These are phyloP conservation scores for Hetaerina americana DNA, from an alignment of 1,140 invertebrate genomes.

Conservation along the genomic window DNA sequence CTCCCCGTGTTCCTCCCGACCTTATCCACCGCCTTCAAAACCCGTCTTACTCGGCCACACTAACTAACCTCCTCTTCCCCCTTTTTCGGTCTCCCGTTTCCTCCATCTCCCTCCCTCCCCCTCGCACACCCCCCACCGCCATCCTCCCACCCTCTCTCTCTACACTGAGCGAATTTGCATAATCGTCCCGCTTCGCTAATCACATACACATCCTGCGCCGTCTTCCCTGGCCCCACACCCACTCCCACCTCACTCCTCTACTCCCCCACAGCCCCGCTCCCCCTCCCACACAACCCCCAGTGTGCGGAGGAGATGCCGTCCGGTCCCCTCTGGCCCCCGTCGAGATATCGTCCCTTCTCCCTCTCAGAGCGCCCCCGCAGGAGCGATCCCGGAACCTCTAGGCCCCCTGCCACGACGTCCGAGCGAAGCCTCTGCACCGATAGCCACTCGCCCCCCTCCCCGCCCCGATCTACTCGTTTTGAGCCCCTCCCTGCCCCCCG, in stretches of 20 bases:
- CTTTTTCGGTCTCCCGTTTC: background rate
- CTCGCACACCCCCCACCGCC: slow-evolving; percentile 1
- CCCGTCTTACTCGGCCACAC: too few species aligned
- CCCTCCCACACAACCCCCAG: background rate
- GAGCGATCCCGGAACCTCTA: background rate
- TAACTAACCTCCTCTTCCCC: too few species aligned
- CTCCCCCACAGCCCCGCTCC: background rate
- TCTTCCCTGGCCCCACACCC: background rate
- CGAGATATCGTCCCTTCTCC: too few species aligned
- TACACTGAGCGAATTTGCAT: slow-evolving; percentile 12
- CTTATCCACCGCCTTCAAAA: too few species aligned
- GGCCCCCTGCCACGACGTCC: background rate
- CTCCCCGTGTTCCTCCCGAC: too few species aligned
- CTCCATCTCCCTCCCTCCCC: background rate
- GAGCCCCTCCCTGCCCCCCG: background rate
- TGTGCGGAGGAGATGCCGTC: too few species aligned
- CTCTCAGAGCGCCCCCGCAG: too few species aligned
- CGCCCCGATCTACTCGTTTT: too few species aligned
- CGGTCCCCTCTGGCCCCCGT: too few species aligned
- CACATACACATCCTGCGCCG: background rate
- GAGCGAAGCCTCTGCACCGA: too few species aligned
- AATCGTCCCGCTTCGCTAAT: slow-evolving; percentile 9
- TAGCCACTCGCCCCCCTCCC: too few species aligned
- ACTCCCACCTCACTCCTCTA: background rate
- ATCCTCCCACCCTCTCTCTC: slow-evolving; percentile 9